Conservation (phyloP, 2,888 invertebrate genomes). For the Pandemis heparana region DNA sequence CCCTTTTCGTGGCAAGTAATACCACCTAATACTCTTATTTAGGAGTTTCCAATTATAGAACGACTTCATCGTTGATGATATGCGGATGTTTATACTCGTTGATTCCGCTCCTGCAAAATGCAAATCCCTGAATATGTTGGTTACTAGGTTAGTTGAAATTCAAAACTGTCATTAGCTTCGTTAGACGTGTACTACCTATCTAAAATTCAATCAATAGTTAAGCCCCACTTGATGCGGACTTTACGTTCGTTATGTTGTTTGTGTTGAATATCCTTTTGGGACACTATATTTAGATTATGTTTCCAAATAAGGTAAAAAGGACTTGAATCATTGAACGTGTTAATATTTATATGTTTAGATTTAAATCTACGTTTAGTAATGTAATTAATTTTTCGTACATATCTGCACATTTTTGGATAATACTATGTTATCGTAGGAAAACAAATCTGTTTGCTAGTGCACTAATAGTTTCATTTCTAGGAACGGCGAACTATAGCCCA, state of each 20-base stretch:
- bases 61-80: not conserved
- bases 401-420: not conserved
- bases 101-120: slow-evolving; percentile 2
- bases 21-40: not conserved
- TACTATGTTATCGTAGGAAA: not conserved
- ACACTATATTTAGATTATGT: not conserved
- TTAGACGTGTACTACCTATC: slow-evolving; percentile 34
- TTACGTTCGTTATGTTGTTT: slow-evolving; percentile 37
- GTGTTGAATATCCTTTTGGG: slow-evolving; percentile 13
- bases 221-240: slow-evolving; percentile 42
- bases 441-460: not conserved
- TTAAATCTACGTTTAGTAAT: too few species aligned
- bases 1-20: not conserved
- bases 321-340: not conserved
- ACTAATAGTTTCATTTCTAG: slow-evolving; percentile 12
- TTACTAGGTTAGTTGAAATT: slow-evolving; percentile 32
- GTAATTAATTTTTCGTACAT: too few species aligned
- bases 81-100: not conserved
- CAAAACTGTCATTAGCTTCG: slow-evolving; percentile 52
- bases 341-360: too few species aligned
- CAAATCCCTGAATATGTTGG: slow-evolving; percentile 1
- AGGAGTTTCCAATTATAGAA: not conserved
- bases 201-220: slow-evolving; percentile 56
- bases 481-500: not conserved
- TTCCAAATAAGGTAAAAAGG: not conserved